A percentile compares a stretch with the other conserved stretches of the same genome.
phyloP scores from a whole-genome alignment of 2,113 vertebrate species.

The Dermatemys mawii region DNA sequence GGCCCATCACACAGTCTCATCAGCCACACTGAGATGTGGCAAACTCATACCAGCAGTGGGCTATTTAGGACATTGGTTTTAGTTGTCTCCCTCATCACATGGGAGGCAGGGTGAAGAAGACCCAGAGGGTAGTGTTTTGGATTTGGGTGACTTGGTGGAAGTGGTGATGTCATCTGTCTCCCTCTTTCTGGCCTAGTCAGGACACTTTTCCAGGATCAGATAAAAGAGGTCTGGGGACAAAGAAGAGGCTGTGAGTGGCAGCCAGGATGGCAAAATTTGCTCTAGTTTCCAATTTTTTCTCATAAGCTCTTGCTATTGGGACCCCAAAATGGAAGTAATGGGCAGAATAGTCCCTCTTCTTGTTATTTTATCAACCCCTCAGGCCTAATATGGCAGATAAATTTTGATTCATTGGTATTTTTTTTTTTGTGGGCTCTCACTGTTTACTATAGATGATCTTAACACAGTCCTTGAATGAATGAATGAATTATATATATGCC shows the following conservation, averaged over 20 bases:
- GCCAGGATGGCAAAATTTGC: neutral
- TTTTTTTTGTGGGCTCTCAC: neutral
- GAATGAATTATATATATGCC: no score
- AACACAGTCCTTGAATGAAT: neutral
- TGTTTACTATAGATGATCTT: neutral
- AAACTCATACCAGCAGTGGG: neutral
- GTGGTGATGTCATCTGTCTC: neutral
- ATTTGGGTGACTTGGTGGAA: neutral
- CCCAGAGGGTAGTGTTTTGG: no score
- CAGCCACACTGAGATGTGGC: neutral
- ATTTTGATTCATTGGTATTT: neutral
- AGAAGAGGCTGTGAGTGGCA: neutral
- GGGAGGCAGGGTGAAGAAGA: neutral
- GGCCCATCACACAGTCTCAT: neutral
- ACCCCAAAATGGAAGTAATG: neutral
- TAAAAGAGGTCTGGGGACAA: neutral
- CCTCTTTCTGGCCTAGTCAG: neutral
- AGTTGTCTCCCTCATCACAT: neutral
- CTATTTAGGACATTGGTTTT: neutral
- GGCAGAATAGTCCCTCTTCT: no score
- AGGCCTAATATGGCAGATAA: neutral
- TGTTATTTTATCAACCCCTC: neutral
- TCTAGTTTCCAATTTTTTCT: neutral
- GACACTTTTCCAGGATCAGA: neutral
- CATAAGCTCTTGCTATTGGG: neutral